Evolutionary conservation across 2,797 vertebrate species (phyloP).

Genomic region (Typhlichthys subterraneus): DNA sequence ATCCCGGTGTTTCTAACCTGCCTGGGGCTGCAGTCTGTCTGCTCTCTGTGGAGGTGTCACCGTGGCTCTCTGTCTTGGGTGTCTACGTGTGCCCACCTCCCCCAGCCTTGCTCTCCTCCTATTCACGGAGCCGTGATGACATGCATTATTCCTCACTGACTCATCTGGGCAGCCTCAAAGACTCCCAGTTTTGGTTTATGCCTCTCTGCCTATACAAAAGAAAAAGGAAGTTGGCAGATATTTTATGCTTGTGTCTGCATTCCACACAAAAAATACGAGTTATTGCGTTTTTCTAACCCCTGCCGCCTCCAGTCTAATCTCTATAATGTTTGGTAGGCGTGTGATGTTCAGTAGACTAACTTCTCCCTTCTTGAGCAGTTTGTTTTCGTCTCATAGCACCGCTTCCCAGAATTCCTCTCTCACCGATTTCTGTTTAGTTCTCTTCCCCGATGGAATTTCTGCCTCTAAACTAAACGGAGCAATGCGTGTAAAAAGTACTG

Average conservation of each 20-base stretch:
- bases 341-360: constrained; percentile 46
- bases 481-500: constrained; percentile 50
- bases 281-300: constrained; percentile 18
- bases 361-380: constrained; percentile 11
- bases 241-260: constrained; percentile 51
- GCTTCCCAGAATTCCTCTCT: constrained; percentile 42
- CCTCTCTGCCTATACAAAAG: constrained; percentile 31
- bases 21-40: constrained; percentile 65
- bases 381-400: constrained; percentile 44
- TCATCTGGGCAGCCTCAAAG: constrained; percentile 63
- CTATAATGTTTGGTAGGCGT: constrained; percentile 34
- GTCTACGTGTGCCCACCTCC: constrained; percentile 31
- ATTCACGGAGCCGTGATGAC: constrained; percentile 62
- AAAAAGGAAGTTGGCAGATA: constrained; percentile 28
- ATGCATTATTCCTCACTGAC: constrained; percentile 70
- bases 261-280: constrained; percentile 18
- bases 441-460: constrained; percentile 27
- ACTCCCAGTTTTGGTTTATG: constrained; percentile 41
- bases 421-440: constrained; percentile 50
- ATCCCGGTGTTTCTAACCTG: constrained; percentile 56
- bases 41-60: constrained; percentile 71
- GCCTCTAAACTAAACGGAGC: constrained; percentile 59
- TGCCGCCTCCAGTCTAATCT: constrained; percentile 2
- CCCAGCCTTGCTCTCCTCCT: constrained; percentile 53
- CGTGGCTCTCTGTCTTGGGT: constrained; percentile 65